Percentiles rank a stretch among this genome's conserved stretches.
These are phyloP conservation scores for Magallana angulata DNA, from an alignment of 1,140 invertebrate species.

Conservation along the genomic window DNA sequence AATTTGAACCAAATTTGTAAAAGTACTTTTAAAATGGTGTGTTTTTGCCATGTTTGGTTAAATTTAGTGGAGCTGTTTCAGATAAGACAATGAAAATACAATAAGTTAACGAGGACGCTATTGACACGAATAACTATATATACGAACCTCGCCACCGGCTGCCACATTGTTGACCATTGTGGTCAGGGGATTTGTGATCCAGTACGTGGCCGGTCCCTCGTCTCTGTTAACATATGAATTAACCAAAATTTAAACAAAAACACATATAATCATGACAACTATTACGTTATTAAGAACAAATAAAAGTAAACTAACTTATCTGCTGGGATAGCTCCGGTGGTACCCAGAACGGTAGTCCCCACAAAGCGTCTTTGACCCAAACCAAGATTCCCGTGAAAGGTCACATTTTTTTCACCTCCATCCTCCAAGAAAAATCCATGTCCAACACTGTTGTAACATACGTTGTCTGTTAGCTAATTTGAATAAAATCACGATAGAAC, in stretches of 20 bases:
- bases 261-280: neutral
- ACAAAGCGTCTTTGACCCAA: slow-evolving; percentile 46
- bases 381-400: slow-evolving; percentile 69
- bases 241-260: too few relatives aligned
- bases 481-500: neutral
- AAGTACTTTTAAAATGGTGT: neutral
- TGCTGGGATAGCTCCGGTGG: slow-evolving; percentile 34
- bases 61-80: too few relatives aligned
- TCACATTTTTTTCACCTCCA: slow-evolving; percentile 70
- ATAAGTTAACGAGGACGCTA: too few relatives aligned
- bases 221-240: neutral
- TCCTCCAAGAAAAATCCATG: slow-evolving; percentile 75
- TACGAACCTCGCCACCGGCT: slow-evolving; percentile 47
- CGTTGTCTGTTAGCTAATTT: slow-evolving; percentile 65
- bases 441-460: slow-evolving; percentile 69
- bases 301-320: slow-evolving; percentile 40
- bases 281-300: neutral
- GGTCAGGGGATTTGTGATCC: slow-evolving; percentile 54
- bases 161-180: slow-evolving; percentile 52
- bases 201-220: slow-evolving; percentile 34
- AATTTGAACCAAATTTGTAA: neutral
- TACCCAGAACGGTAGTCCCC: neutral
- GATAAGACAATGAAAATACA: too few relatives aligned
- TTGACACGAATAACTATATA: too few relatives aligned
- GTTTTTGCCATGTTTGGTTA: too few relatives aligned